Percentiles rank a stretch among this genome's conserved stretches.
Evolutionary conservation across 2,113 vertebrate species (phyloP).

Genomic region (Tupaia tana): DNA sequence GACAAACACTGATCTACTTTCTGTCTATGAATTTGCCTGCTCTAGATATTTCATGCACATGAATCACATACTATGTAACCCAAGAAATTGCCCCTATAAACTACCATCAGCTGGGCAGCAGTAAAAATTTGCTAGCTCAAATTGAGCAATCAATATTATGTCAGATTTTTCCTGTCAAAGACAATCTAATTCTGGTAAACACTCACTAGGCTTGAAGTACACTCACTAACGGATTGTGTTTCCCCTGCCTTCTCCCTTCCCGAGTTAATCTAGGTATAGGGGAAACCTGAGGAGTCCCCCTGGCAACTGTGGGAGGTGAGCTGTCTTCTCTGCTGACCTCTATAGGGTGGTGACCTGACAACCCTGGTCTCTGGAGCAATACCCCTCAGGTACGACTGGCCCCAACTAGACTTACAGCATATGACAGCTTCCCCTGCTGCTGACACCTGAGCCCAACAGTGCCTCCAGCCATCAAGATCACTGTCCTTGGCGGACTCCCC

Average conservation of each 20-base stretch:
- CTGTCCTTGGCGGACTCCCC: not conserved
- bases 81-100: not conserved
- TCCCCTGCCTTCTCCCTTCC: not conserved
- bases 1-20: not conserved
- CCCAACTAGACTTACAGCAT: not conserved
- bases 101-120: not conserved
- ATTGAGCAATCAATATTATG: not conserved
- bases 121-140: constrained; percentile 10
- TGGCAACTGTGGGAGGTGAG: not conserved
- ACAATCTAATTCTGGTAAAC: constrained; percentile 14
- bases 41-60: constrained; percentile 17
- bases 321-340: not conserved
- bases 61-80: not conserved
- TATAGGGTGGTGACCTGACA: not conserved
- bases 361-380: not conserved
- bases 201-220: not conserved
- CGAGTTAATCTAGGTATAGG: not conserved
- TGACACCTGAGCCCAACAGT: not conserved
- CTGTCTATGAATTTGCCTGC: not conserved
- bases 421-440: accelerated
- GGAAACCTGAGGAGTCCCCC: not conserved
- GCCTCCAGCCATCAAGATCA: not conserved
- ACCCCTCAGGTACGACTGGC: not conserved
- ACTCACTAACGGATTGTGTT: not conserved
- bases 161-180: not conserved